Conservation (phyloP, 1,140 invertebrate species). For the Drosophila punjabiensis region DNA sequence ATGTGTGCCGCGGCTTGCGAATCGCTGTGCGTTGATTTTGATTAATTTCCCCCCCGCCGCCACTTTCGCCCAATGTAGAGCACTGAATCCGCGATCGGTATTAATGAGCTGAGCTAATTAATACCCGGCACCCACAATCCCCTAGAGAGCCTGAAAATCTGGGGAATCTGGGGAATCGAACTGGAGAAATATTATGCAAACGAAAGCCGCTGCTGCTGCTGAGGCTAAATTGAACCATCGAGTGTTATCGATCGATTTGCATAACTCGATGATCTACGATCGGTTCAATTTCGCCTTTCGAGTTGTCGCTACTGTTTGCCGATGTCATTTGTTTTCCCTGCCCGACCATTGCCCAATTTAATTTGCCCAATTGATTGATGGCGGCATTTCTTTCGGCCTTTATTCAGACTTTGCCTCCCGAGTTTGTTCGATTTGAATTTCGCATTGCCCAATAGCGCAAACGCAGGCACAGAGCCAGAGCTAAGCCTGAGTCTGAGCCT, state of each 20-base stretch:
- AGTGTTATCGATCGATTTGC: slow-evolving; percentile 62
- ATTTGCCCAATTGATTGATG: slow-evolving; percentile 68
- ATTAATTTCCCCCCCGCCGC: slow-evolving; percentile 38
- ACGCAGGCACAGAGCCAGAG: slow-evolving; percentile 46
- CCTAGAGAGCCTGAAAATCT: neutral
- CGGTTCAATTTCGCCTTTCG: slow-evolving; percentile 33
- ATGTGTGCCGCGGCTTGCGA: slow-evolving; percentile 52
- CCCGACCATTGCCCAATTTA: slow-evolving; percentile 53
- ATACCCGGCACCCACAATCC: slow-evolving; percentile 21
- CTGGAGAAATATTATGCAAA: slow-evolving; percentile 27
- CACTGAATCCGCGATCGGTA: slow-evolving; percentile 17
- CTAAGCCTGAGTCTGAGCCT: neutral
- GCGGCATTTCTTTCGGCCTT: slow-evolving; percentile 56
- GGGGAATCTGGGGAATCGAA: neutral
- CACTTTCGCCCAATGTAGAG: slow-evolving; percentile 51
- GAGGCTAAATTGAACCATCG: slow-evolving; percentile 29
- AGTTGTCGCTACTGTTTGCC: slow-evolving; percentile 66
- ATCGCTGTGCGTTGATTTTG: slow-evolving; percentile 36
- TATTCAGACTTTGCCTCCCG: slow-evolving; percentile 10
- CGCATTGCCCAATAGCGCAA: slow-evolving; percentile 50
- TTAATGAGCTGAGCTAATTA: slow-evolving; percentile 51
- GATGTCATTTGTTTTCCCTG: slow-evolving; percentile 53
- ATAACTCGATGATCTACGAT: slow-evolving; percentile 52
- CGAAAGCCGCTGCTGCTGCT: neutral
- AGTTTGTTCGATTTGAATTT: slow-evolving; percentile 26